These are phyloP conservation scores for Hapalemur alaotrensis DNA, from an alignment of 2,797 vertebrate species.

Conservation along the genomic window DNA sequence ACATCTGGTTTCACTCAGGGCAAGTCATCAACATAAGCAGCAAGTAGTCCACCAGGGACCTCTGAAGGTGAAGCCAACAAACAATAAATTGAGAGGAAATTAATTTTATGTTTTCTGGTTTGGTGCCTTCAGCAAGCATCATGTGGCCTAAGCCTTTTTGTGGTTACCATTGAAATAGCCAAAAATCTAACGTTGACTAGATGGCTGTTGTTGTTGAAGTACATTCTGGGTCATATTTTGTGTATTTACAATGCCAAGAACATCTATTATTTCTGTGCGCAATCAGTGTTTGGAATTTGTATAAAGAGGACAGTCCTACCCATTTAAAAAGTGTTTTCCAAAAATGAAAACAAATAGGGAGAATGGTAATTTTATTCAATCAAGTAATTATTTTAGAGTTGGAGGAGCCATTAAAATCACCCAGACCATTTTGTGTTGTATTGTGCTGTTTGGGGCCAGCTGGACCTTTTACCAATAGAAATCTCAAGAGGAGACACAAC, in stretches of 20 bases:
- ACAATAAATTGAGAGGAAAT: not conserved
- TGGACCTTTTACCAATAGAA: not conserved
- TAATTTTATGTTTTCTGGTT: not conserved
- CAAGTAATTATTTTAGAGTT: not conserved
- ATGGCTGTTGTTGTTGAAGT: too few species aligned
- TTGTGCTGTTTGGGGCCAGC: not conserved
- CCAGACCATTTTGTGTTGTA: not conserved
- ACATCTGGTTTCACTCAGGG: not conserved
- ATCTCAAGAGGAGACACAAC: not conserved
- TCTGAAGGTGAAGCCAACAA: not conserved
- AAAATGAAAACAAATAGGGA: not conserved
- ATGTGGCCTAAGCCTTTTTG: not conserved
- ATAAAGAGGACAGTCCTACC: not conserved
- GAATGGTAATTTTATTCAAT: not conserved
- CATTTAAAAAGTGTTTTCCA: not conserved
- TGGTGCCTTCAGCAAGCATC: not conserved
- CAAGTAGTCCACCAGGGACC: fast-evolving
- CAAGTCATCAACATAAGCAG: not conserved
- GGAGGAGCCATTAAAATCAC: not conserved
- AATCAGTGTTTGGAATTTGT: not conserved
- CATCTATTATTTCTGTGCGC: not conserved
- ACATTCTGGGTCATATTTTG: not conserved
- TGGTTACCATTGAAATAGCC: not conserved
- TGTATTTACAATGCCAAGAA: not conserved
- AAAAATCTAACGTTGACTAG: not conserved